Base-by-base conservation (phyloP, 2,113 vertebrate species). In the Planiliza haematocheilus region DNA sequence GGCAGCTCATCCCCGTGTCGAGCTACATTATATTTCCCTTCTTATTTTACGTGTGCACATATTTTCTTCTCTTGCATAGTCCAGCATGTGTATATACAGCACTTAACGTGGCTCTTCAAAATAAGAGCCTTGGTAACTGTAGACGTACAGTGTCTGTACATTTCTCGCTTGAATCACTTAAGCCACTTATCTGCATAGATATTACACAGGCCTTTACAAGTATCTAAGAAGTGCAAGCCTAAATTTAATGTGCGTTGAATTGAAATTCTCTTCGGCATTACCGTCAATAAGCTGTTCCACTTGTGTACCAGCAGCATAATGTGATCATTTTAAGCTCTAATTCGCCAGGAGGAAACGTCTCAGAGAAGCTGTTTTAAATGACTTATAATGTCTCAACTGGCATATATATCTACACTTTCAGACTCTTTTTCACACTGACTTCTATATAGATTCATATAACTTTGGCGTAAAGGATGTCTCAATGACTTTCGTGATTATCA, bases 41-140 rank as follows among this genome's bases (percentile, higher is more conserved):
- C 21, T 50, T 34, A 46, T 38, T 51, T 67, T 5, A 14, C 18
- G 2, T 24, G 17, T 63, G 38, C 20, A 38, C 41, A 59, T 18
- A 14, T 18, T 30, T 10, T 39, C 12, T 50, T 39, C 73, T 38
- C 38, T 90, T 90, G 86, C 86, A 90, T 84, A 91, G 88, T 70
- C 83, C 51, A 53, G 36, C 36, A 41, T 24, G 12, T 30, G 18
- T 5, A 50, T 39, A 63, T 61, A 72, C 63, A 64, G 56, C 7
- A 62, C 42, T 8, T 58, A 8, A 53, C 17, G 62, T 18, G 53
- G 46, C 34, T 72, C 51, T 7, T 55, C 12, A 7, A 56, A 79
- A 13, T 51, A 74, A 57, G n/a, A 51, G 46, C 37, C 7, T 18
- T 10, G 16, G n/a, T 17, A 62, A 58, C 14, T 41, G 12, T 38